phyloP scores from a whole-genome alignment of 1,140 invertebrate genomes.

The Sminthurides bifidus region DNA sequence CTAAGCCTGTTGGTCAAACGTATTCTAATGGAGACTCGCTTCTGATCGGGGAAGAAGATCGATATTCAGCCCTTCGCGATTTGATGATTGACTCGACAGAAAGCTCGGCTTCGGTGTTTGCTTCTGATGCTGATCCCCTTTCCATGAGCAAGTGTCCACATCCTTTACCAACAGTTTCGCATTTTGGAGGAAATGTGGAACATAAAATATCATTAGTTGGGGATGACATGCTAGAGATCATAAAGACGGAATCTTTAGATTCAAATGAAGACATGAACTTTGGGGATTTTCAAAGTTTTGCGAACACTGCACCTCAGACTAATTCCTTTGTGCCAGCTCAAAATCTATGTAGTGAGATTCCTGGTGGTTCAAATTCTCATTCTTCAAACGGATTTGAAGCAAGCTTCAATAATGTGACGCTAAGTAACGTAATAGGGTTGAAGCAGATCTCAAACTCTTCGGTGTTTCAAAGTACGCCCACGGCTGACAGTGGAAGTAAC shows the following conservation, averaged over 20 bases:
- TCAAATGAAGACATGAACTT: slow-evolving; percentile 17
- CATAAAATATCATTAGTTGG: slow-evolving; percentile 3
- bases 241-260: slow-evolving; percentile 7
- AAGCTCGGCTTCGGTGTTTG: background rate
- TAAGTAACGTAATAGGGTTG: no score
- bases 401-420: no score
- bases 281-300: slow-evolving; percentile 21
- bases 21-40: slow-evolving; percentile 26
- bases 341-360: no score
- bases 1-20: no score
- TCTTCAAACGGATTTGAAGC: no score
- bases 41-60: slow-evolving; percentile 37
- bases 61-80: slow-evolving; percentile 38
- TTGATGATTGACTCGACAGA: slow-evolving; percentile 12
- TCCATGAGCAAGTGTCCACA: background rate
- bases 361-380: no score
- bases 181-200: background rate
- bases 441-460: no score
- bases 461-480: no score
- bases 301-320: no score
- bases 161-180: background rate
- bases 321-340: no score
- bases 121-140: background rate
- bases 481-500: no score
- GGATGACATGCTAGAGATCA: slow-evolving; percentile 14